These are phyloP conservation scores for Pristionchus japonicus DNA, from an alignment of 2,888 invertebrate genomes.

Conservation along the genomic window DNA sequence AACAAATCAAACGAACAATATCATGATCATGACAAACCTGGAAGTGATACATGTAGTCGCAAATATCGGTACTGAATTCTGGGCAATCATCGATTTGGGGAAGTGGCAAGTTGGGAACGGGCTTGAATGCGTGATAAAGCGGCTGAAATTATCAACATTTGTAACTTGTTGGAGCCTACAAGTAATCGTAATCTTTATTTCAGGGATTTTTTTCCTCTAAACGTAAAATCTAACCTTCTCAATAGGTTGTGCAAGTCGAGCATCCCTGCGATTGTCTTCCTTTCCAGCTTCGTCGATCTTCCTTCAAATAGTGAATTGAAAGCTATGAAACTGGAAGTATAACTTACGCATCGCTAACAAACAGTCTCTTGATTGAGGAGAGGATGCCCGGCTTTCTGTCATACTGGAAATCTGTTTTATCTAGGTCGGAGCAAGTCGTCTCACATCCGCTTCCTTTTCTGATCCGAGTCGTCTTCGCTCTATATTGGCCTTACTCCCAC, in stretches of 20 bases:
- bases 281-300: conserved; percentile 4
- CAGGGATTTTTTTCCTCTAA: no score
- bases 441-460: not conserved
- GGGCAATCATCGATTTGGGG: conserved; percentile 5
- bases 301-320: not conserved
- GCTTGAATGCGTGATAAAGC: conserved; percentile 2
- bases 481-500: not conserved
- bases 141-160: not conserved
- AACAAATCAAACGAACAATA: not conserved
- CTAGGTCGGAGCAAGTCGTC: no score
- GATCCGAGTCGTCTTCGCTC: conserved; percentile 18
- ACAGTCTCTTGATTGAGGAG: conserved; percentile 2
- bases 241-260: not conserved
- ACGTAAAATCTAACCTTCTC: no score
- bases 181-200: no score
- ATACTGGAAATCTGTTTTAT: not conserved
- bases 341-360: conserved; percentile 19
- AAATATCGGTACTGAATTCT: conserved; percentile 13
- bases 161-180: no score
- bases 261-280: not conserved
- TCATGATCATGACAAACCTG: not conserved
- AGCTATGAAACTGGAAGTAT: not conserved
- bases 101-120: not conserved
- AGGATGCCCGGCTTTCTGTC: conserved; percentile 5
- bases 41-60: conserved; percentile 24